phyloP scores from a whole-genome alignment of 2,113 vertebrate genomes.

The sheep (Ovis aries) region ARS-UI_Ramb_v3.0 NC_056054.1:231426001-231426500 shows the following conservation, averaged over 20 bases:
- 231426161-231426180: not conserved
- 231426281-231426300: not conserved
- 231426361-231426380: not conserved
- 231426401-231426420: not conserved
- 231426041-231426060: not conserved
- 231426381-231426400: not conserved
- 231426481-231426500: not conserved
- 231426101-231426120: not conserved
- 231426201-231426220: not conserved
- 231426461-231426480: not conserved
- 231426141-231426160: not conserved
- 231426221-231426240: not conserved
- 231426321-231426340: not conserved
- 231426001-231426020: not conserved
- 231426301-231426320: not conserved
- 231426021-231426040: not conserved
- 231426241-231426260: not conserved
- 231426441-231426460: not conserved
- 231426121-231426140: not conserved
- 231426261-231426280: not conserved
- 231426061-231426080: not conserved
- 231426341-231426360: not conserved
- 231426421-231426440: not conserved
- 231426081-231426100: not conserved
- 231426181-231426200: not conserved